Evolutionary conservation across 2,113 vertebrate species (phyloP).

Genomic region (Proterorhinus semilunaris): DNA sequence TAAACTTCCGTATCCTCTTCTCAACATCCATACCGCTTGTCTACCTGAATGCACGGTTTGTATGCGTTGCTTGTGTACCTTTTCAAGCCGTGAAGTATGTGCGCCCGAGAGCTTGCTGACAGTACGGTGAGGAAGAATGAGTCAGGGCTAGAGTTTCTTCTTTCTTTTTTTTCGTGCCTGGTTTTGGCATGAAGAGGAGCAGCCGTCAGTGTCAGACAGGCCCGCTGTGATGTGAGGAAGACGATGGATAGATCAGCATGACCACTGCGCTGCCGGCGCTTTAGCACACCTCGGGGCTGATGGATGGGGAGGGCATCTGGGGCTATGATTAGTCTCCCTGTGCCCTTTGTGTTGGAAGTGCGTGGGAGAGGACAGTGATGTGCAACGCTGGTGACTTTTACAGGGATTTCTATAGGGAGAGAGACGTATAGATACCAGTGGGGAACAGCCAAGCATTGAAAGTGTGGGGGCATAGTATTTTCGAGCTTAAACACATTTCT

Average conservation of each 20-base stretch:
- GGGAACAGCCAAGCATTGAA: background rate
- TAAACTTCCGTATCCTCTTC: conserved; percentile 58
- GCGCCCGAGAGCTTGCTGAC: conserved; percentile 20
- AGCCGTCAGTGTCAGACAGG: conserved; percentile 51
- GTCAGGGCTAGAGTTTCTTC: conserved; percentile 48
- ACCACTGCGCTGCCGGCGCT: conserved; percentile 57
- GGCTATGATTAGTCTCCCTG: conserved; percentile 46
- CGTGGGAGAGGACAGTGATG: conserved; percentile 53
- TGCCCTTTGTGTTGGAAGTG: conserved; percentile 54
- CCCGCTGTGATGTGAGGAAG: conserved; percentile 61
- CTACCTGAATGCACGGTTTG: conserved; percentile 35
- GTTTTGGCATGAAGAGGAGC: conserved; percentile 55
- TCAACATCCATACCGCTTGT: conserved; percentile 46
- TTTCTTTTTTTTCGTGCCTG: conserved; percentile 46
- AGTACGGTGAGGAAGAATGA: conserved; percentile 43
- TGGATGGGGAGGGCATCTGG: conserved; percentile 53
- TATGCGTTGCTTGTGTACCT: conserved; percentile 23
- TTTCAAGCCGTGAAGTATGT: conserved; percentile 12
- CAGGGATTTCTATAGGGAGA: conserved; percentile 17
- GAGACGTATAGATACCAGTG: conserved; percentile 23
- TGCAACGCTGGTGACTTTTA: conserved; percentile 51
- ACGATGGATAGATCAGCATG: conserved; percentile 65
- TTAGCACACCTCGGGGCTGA: conserved; percentile 62
- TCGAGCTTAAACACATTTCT: no score
- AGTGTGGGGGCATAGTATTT: no score